Evolutionary conservation across 2,113 vertebrate species (phyloP).

Genomic region (Colius striatus): DNA sequence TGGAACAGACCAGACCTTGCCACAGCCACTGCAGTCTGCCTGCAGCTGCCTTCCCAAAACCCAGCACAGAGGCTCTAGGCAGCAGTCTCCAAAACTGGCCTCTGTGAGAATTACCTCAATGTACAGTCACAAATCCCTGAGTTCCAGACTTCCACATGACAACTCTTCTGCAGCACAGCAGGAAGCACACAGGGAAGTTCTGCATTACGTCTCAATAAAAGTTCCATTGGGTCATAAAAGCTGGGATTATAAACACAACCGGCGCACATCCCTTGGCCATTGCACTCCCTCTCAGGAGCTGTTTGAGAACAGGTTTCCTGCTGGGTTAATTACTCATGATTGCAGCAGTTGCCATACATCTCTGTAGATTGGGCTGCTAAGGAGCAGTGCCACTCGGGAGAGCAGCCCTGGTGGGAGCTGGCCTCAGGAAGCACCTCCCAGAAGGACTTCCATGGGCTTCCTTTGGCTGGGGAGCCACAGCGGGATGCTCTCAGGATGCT

Average conservation of each 20-base stretch:
- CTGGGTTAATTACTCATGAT: not conserved
- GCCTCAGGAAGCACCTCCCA: rapidly evolving
- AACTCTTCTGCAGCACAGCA: not conserved
- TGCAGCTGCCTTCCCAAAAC: not conserved
- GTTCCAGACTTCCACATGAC: rapidly evolving
- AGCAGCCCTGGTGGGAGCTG: not conserved
- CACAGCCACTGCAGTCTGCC: not conserved
- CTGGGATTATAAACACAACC: not conserved
- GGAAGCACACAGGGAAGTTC: rapidly evolving
- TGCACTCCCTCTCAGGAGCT: not conserved
- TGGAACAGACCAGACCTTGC: no score
- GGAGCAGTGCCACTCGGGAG: not conserved
- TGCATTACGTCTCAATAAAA: rapidly evolving
- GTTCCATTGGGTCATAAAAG: not conserved
- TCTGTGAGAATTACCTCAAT: rapidly evolving
- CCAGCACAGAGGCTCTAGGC: rapidly evolving
- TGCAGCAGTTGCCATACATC: not conserved
- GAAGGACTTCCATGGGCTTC: no score
- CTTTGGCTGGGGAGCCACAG: not conserved
- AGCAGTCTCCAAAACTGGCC: not conserved
- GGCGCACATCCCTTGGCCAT: rapidly evolving
- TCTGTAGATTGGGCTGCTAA: rapidly evolving
- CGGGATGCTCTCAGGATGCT: not conserved
- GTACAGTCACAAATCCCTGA: rapidly evolving
- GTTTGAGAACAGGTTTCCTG: not conserved